Base-by-base conservation (phyloP, 2,888 invertebrate species). In the Tipula confusa region DNA sequence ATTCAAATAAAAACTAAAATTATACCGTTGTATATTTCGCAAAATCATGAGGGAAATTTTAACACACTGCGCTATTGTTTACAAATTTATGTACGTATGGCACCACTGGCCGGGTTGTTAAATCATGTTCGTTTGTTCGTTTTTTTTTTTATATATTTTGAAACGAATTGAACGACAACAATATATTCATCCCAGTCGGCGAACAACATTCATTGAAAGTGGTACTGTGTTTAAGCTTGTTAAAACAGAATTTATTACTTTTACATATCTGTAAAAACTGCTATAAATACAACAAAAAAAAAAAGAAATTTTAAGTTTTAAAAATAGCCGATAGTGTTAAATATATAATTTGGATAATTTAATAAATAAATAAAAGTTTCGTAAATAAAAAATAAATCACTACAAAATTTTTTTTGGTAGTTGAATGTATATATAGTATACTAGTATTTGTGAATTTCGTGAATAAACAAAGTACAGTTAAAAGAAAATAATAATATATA, bases 131-230 rank as follows among this genome's bases (percentile, higher is more conserved):
- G 64, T 24, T 64, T 48, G 3, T 79, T 79, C 80, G n/a, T n/a
- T n/a, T n/a, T n/a, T n/a, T n/a, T n/a, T n/a, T n/a, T n/a, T n/a
- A n/a, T n/a, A n/a, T 36, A 24, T 48, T 83, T 33, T 29, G 31
- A 82, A 82, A 82, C 33, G 82, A 31, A 36, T 18, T 15, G 15
- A 82, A 82, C 7, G 1, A 82, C 31, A 82, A 31, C 33, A 29
- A 29, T 24, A 13, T 29, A 48, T 83, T 48, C n/a, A 83, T 83
- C 43, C 33, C 84, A 84, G 84, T 84, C 82, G 84, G 82, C 82
- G 64, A 82, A 81, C 36, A 84, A 79, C 79, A 48, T 24, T 84
- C 64, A 64, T 64, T 64, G 64, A 9, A 64, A 24, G 11, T 64
- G 24, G 64, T 64, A 24, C 9, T 24, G 64, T 43, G 15, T 43